Percentiles rank a stretch among this genome's conserved stretches.
Evolutionary conservation across 2,113 vertebrate species (phyloP).

Genomic region (Ailuropoda melanoleuca): DNA sequence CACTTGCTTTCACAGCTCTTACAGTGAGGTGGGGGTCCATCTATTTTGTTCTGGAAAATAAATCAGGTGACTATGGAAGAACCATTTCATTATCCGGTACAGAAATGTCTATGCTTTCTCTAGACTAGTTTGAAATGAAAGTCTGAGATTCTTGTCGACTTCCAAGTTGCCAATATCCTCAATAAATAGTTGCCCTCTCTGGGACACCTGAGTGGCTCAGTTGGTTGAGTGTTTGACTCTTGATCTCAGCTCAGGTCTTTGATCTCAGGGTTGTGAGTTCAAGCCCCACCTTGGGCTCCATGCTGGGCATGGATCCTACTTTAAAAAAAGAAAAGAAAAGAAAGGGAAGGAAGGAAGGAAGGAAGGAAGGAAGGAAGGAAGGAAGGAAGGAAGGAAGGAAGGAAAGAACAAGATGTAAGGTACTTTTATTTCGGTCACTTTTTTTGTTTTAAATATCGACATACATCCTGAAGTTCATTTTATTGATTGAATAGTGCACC

Average conservation of each 20-base stretch:
- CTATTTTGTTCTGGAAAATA: background rate
- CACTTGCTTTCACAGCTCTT: background rate
- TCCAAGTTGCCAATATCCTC: background rate
- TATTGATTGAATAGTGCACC: background rate
- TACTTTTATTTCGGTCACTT: background rate
- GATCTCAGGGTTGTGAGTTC: background rate
- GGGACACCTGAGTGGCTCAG: background rate
- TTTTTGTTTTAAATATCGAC: conserved; percentile 24
- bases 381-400: too few relatives aligned
- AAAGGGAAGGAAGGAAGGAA: too few relatives aligned
- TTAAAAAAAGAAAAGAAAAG: too few relatives aligned
- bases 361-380: too few relatives aligned
- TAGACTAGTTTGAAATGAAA: background rate
- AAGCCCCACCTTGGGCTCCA: too few relatives aligned
- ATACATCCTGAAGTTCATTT: background rate
- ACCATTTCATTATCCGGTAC: background rate
- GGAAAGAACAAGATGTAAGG: background rate
- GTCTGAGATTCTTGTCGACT: background rate
- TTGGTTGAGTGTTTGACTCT: background rate
- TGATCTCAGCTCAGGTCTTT: background rate
- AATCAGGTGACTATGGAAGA: background rate
- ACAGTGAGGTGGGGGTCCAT: background rate
- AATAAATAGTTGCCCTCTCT: background rate
- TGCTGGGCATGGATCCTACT: too few relatives aligned
- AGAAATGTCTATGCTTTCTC: background rate